Percentiles rank a stretch among this genome's conserved stretches.
Evolutionary conservation across 2,113 vertebrate genomes (phyloP).

Genomic region (Zonotrichia leucophrys): DNA sequence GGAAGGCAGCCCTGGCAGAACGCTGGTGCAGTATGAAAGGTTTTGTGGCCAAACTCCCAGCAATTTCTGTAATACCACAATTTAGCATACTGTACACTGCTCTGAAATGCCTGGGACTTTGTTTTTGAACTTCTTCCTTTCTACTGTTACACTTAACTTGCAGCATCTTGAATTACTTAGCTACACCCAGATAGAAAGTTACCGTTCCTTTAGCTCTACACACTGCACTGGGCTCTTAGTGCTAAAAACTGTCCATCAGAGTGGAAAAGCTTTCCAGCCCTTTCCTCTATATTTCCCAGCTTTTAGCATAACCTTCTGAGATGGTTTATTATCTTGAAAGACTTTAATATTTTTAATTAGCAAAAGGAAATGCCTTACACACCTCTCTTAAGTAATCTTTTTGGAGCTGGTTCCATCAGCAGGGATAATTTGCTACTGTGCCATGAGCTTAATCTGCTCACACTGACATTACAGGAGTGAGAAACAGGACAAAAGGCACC

Average conservation of each 20-base stretch:
- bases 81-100: neutral
- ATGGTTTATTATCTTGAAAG: neutral
- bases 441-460: neutral
- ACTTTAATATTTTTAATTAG: neutral
- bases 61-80: conserved; percentile 32
- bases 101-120: conserved; percentile 36
- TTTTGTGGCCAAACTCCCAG: conserved; percentile 18
- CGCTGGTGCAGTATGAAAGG: neutral
- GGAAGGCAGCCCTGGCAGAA: neutral
- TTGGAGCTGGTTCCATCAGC: neutral
- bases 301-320: neutral
- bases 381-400: neutral
- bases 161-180: conserved; percentile 62
- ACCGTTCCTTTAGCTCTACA: neutral
- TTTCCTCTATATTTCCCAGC: neutral
- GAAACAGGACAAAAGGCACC: conserved; percentile 19
- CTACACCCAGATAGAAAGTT: conserved; percentile 43
- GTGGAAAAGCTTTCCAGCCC: conserved; percentile 1
- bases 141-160: conserved; percentile 57
- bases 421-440: neutral
- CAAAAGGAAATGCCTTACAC: neutral
- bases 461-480: neutral
- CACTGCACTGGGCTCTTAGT: neutral
- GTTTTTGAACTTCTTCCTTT: conserved; percentile 58
- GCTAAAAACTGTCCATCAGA: neutral